Percentiles rank a stretch among this genome's conserved stretches.
Conservation (phyloP, 2,113 vertebrate species). For the Chamaea fasciata region DNA sequence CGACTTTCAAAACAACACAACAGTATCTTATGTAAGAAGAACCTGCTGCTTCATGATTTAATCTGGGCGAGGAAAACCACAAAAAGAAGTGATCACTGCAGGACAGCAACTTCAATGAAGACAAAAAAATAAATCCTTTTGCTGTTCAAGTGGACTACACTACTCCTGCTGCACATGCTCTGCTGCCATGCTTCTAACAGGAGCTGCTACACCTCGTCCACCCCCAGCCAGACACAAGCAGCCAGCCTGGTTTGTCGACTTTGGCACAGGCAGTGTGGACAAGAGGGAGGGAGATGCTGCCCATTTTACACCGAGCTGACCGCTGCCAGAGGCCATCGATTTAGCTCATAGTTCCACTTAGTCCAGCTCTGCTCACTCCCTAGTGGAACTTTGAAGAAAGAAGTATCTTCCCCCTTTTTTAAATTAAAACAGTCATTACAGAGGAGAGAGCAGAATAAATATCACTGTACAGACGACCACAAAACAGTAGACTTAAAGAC, state of each 20-base stretch:
- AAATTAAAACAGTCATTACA: background rate
- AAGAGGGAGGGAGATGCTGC: background rate
- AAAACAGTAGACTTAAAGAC: background rate
- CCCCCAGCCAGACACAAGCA: background rate
- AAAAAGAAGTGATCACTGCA: background rate
- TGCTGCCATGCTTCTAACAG: background rate
- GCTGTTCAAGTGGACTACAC: background rate
- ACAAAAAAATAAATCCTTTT: background rate
- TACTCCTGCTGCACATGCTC: background rate
- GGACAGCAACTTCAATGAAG: background rate
- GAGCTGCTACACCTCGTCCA: background rate
- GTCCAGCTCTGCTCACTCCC: background rate
- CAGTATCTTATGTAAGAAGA: fast-evolving
- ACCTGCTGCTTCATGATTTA: background rate
- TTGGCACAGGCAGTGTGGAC: background rate
- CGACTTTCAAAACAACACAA: background rate
- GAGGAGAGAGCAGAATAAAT: background rate
- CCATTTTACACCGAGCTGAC: background rate
- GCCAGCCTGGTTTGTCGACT: background rate
- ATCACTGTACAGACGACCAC: background rate
- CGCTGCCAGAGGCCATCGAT: background rate
- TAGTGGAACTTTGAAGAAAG: background rate
- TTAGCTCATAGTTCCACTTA: background rate
- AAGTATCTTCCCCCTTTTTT: background rate
- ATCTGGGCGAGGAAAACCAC: background rate